Conservation (phyloP, 2,113 vertebrate genomes). For the Numida meleagris region DNA sequence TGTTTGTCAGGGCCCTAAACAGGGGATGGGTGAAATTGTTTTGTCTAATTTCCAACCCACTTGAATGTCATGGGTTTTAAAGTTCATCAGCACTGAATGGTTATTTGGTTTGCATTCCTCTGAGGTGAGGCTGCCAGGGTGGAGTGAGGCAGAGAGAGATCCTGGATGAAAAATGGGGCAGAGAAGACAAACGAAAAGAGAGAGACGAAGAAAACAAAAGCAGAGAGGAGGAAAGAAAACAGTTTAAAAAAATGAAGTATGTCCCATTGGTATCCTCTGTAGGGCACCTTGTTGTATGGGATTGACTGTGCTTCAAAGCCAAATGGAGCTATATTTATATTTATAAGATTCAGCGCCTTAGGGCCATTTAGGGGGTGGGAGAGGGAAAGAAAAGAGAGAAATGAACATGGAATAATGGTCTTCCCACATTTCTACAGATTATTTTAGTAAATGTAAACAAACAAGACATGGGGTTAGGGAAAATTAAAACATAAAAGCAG, state of each 20-base stretch:
- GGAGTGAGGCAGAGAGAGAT: constrained; percentile 27
- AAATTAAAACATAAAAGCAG: not conserved
- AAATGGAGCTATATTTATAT: not conserved
- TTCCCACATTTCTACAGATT: not conserved
- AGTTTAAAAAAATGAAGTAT: not conserved
- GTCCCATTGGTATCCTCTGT: not conserved
- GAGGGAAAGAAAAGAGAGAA: not conserved
- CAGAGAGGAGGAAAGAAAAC: not conserved
- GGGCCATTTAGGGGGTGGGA: not conserved
- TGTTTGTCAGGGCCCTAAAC: constrained; percentile 45
- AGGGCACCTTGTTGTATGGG: not conserved
- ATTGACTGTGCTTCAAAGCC: not conserved
- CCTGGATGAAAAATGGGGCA: constrained; percentile 41
- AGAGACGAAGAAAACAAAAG: not conserved
- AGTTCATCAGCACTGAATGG: constrained; percentile 56
- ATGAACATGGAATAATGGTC: not conserved
- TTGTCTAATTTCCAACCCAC: constrained; percentile 62
- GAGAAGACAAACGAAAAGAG: constrained; percentile 50
- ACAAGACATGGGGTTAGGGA: not conserved
- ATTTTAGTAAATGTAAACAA: not conserved
- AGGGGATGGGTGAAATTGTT: constrained; percentile 58
- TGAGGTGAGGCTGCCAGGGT: constrained; percentile 58
- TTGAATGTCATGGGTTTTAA: constrained; percentile 59
- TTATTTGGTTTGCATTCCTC: constrained; percentile 64
- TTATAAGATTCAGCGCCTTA: not conserved